phyloP scores from a whole-genome alignment of 2,113 vertebrate species.

The Cyphomyrus discorhynchus region DNA sequence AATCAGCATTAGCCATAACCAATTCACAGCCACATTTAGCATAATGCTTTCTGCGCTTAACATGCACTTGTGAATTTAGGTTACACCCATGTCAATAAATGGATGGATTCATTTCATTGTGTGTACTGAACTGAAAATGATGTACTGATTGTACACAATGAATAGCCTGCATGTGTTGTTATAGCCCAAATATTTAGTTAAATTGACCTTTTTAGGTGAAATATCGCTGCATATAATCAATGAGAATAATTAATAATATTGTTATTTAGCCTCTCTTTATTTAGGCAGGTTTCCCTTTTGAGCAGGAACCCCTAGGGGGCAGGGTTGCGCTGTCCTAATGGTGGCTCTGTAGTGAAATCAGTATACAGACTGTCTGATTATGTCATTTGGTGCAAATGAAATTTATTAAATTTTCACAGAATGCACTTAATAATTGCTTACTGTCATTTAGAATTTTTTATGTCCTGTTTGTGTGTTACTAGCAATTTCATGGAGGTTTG shows the following conservation, averaged over 20 bases:
- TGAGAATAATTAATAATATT: too few species aligned
- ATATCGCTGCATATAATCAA: too few species aligned
- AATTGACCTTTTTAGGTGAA: too few species aligned
- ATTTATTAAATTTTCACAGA: neutral
- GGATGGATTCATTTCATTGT: neutral
- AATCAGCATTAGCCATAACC: neutral
- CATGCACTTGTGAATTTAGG: neutral
- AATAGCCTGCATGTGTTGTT: too few species aligned
- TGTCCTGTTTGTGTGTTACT: neutral
- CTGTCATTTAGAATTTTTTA: neutral
- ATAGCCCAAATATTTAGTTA: too few species aligned
- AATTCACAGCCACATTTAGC: neutral
- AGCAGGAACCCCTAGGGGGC: neutral
- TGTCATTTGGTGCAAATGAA: neutral
- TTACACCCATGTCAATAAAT: neutral
- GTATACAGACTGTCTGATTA: neutral
- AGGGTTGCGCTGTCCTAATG: neutral
- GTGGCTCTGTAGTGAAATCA: neutral
- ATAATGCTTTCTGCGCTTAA: neutral
- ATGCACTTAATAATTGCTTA: neutral
- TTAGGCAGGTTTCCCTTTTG: neutral
- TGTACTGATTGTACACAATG: too few species aligned
- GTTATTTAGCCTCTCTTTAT: neutral
- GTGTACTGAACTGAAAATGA: neutral
- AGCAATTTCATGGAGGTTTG: neutral